These are phyloP conservation scores for Apostichopus leukothele DNA, from an alignment of 53 echinoderm and acorn worm species.

Conservation along the genomic window DNA sequence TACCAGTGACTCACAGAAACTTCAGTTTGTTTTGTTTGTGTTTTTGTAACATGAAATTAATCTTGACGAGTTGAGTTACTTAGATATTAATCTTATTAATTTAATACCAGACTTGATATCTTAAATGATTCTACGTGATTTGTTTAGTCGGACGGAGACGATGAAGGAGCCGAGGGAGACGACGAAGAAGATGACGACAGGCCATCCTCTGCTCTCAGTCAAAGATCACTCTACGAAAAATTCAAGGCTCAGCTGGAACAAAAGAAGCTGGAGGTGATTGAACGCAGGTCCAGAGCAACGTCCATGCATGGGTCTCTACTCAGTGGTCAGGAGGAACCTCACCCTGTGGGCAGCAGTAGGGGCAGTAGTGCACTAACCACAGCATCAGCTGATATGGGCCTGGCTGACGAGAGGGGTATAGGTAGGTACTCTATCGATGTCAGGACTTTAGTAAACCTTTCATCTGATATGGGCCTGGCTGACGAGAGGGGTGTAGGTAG, in stretches of 20 bases:
- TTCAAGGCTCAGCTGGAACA: constrained; percentile 87
- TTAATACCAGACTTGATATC: no score
- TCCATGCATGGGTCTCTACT: constrained; percentile 97
- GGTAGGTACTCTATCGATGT: background rate
- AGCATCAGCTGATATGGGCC: constrained; percentile 59
- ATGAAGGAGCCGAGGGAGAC: constrained; percentile 37
- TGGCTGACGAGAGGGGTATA: constrained; percentile 64
- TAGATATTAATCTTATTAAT: no score
- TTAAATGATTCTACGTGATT: no score
- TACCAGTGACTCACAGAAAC: no score
- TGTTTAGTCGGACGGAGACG: constrained; percentile 57
- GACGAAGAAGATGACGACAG: constrained; percentile 69
- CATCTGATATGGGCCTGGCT: constrained; percentile 69
- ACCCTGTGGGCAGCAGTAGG: constrained; percentile 36
- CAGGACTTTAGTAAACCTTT: no score
- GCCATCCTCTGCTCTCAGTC: constrained; percentile 80
- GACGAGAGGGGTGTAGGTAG: constrained; percentile 49
- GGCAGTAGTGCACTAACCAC: constrained; percentile 56
- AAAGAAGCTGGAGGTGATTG: constrained; percentile 77
- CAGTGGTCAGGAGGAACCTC: constrained; percentile 54
- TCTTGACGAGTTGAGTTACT: no score
- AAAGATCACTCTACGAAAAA: constrained; percentile 86
- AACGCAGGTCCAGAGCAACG: constrained; percentile 78
- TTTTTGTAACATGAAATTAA: no score
- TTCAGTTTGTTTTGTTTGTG: no score